phyloP scores from a whole-genome alignment of 2,797 vertebrate genomes.

The Petrocephalus schoutedeni region DNA sequence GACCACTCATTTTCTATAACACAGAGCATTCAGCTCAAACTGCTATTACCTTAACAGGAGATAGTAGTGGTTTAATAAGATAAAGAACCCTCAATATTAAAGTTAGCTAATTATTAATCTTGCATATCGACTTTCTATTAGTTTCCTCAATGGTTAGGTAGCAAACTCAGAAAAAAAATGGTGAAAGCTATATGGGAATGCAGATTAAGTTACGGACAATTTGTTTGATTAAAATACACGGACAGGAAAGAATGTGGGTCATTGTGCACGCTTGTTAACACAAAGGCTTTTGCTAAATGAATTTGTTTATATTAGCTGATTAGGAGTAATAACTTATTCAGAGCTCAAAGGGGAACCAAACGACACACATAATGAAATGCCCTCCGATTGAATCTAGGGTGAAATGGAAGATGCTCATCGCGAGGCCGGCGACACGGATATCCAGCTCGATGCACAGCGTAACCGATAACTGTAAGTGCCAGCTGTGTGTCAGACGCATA shows the following conservation, averaged over 20 bases:
- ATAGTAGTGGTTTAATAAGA: neutral
- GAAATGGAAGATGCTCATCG: neutral
- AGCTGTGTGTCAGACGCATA: neutral
- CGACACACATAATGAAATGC: neutral
- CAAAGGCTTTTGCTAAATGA: slow-evolving; percentile 18
- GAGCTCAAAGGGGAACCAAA: neutral
- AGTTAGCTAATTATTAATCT: neutral
- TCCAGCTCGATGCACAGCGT: neutral
- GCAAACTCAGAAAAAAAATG: neutral
- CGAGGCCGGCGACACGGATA: neutral
- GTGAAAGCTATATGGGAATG: neutral
- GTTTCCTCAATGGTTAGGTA: neutral
- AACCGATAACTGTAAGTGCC: neutral
- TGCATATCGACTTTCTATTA: neutral
- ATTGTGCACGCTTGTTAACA: slow-evolving; percentile 9
- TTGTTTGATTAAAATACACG: slow-evolving; percentile 11
- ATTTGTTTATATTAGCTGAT: slow-evolving; percentile 12
- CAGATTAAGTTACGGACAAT: slow-evolving; percentile 18
- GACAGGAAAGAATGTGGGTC: neutral
- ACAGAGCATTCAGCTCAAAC: neutral
- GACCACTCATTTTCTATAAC: neutral
- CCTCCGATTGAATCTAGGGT: neutral
- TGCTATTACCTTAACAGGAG: neutral
- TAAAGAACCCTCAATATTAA: neutral
- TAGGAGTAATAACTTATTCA: slow-evolving; percentile 3